Evolutionary conservation across 2,113 vertebrate genomes (phyloP).

Genomic region (Epinephelus fuscoguttatus): DNA sequence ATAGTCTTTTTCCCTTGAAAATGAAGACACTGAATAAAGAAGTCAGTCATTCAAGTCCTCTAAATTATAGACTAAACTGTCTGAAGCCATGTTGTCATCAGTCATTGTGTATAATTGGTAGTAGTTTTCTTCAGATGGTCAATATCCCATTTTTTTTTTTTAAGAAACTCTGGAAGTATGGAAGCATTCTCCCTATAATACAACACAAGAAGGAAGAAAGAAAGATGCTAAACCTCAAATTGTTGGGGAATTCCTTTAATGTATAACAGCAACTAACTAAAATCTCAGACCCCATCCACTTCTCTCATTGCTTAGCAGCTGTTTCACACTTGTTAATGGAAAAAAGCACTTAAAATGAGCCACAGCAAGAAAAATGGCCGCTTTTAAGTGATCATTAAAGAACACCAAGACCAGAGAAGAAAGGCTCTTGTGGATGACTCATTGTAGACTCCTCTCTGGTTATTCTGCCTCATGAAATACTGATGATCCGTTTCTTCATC

Average conservation of each 20-base stretch:
- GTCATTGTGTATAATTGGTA: neutral
- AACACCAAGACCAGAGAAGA: neutral
- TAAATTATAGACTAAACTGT: neutral
- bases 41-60: neutral
- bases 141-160: too few species aligned
- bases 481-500: neutral
- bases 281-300: neutral
- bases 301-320: neutral
- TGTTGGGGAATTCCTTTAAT: neutral
- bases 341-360: neutral
- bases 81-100: neutral
- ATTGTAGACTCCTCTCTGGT: neutral
- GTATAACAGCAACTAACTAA: neutral
- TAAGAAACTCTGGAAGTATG: neutral
- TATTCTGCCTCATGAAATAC: neutral
- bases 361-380: neutral
- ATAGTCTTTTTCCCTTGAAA: neutral
- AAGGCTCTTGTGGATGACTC: neutral
- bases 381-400: conserved; percentile 7
- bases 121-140: neutral
- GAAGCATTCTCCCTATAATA: neutral
- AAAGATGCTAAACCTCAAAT: neutral
- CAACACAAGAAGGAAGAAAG: neutral
- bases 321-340: conserved; percentile 12
- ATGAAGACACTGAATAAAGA: neutral